A percentile compares a stretch with the other conserved stretches of the same genome.
These are phyloP conservation scores for Leptopilina syphax DNA, from an alignment of 2,888 invertebrate genomes.

Conservation along the genomic window DNA sequence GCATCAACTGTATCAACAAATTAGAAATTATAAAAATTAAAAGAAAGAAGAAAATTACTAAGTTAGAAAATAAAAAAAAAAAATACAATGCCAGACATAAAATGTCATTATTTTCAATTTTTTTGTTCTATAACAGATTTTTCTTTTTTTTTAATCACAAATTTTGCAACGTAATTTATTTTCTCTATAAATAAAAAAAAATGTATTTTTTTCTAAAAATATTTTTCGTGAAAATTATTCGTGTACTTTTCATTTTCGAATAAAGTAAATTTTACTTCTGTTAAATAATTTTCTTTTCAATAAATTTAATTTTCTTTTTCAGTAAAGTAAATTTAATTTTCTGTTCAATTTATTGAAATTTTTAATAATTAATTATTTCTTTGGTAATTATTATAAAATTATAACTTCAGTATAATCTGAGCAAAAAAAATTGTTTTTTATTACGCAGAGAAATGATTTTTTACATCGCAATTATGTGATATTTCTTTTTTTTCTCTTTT, in stretches of 20 bases:
- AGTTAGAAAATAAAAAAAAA: constrained; percentile 41
- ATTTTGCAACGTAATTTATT: not conserved
- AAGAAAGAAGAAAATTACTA: not conserved
- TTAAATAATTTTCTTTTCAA: too few species aligned
- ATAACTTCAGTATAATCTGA: too few species aligned
- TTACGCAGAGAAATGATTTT: not conserved
- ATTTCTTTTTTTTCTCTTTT: constrained; percentile 46
- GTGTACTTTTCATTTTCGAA: too few species aligned
- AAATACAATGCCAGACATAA: constrained; percentile 34
- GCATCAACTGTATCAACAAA: not conserved
- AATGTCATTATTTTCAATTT: not conserved
- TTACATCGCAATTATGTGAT: constrained; percentile 54
- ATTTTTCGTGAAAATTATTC: too few species aligned
- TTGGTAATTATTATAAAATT: too few species aligned
- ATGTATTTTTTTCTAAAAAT: too few species aligned
- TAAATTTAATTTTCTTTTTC: too few species aligned
- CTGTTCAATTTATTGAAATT: too few species aligned
- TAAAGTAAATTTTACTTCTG: too few species aligned
- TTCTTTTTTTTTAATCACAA: not conserved
- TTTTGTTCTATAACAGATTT: not conserved
- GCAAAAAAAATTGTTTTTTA: too few species aligned
- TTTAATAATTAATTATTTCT: too few species aligned
- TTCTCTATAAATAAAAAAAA: not conserved
- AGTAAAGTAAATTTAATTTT: too few species aligned
- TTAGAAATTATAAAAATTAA: constrained; percentile 3